Conservation (phyloP, 2,888 invertebrate genomes). For the Diadromus collaris region DNA sequence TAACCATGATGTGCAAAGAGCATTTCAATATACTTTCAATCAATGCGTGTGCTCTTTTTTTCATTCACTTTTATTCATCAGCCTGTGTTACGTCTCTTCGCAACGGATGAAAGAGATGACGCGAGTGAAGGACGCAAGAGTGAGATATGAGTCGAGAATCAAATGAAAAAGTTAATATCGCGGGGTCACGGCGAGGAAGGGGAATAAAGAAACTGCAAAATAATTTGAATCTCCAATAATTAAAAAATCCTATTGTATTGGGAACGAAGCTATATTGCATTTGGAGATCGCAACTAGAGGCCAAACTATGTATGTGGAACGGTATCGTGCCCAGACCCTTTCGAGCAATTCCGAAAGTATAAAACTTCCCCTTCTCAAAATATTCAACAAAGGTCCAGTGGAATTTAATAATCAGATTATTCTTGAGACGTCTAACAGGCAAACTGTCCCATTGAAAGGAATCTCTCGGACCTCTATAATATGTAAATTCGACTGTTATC, state of each 20-base stretch:
- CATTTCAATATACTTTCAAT: conserved; percentile 21
- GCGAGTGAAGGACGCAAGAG: not conserved
- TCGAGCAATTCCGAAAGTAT: not conserved
- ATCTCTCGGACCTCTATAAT: conserved; percentile 11
- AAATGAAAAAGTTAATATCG: no score
- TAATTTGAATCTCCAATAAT: no score
- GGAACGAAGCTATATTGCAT: no score
- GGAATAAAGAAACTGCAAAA: no score
- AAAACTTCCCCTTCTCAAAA: conserved; percentile 10
- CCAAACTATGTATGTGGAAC: not conserved
- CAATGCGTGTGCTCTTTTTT: conserved; percentile 12
- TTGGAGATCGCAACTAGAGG: not conserved
- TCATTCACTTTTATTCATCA: conserved; percentile 33
- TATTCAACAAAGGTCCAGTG: not conserved
- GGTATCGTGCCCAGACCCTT: no score
- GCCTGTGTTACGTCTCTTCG: conserved; percentile 1
- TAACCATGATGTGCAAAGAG: not conserved
- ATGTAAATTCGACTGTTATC: conserved; percentile 23
- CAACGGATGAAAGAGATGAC: not conserved
- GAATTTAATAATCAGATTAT: conserved; percentile 56
- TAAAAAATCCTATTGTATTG: no score
- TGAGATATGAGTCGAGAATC: not conserved
- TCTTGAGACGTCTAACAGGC: not conserved
- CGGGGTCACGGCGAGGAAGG: no score
- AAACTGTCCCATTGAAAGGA: conserved; percentile 1